A percentile compares a stretch with the other conserved stretches of the same genome.
These are phyloP conservation scores for Crax fasciolata DNA, from an alignment of 2,797 vertebrate genomes.

Conservation along the genomic window DNA sequence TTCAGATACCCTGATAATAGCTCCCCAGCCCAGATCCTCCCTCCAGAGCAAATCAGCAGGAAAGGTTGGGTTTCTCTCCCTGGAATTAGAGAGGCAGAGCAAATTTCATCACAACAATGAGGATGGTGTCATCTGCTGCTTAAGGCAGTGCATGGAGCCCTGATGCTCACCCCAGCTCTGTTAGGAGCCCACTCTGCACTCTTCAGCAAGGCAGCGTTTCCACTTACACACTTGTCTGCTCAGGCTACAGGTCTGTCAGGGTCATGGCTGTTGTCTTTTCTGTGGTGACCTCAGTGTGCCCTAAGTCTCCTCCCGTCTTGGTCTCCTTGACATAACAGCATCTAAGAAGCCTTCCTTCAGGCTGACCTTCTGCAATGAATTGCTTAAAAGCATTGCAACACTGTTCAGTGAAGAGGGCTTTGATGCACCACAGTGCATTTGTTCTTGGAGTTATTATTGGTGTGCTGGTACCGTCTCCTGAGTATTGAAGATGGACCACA, in stretches of 20 bases:
- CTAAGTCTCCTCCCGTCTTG: not conserved
- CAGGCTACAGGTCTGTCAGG: not conserved
- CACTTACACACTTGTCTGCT: not conserved
- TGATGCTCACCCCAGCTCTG: not conserved
- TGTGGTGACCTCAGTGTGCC: fast-evolving
- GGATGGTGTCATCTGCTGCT: not conserved
- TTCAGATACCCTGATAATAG: not conserved
- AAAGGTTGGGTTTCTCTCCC: not conserved
- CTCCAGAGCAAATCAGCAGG: fast-evolving
- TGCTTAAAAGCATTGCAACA: not conserved
- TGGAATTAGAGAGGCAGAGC: not conserved
- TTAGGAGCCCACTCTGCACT: not conserved
- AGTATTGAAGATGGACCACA: fast-evolving
- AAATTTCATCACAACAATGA: not conserved
- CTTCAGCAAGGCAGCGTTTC: not conserved
- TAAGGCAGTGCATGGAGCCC: not conserved
- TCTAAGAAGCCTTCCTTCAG: not conserved
- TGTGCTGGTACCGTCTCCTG: not conserved
- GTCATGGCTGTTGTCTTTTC: not conserved
- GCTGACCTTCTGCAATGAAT: not conserved
- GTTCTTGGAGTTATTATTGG: not conserved
- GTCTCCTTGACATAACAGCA: not conserved
- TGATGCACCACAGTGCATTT: not conserved
- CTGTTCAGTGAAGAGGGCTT: not conserved
- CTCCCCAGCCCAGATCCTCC: not conserved